Percentiles rank a stretch among this genome's conserved stretches.
phyloP scores from a whole-genome alignment of 2,888 invertebrate genomes.

The Oxystoma pomonae region DNA sequence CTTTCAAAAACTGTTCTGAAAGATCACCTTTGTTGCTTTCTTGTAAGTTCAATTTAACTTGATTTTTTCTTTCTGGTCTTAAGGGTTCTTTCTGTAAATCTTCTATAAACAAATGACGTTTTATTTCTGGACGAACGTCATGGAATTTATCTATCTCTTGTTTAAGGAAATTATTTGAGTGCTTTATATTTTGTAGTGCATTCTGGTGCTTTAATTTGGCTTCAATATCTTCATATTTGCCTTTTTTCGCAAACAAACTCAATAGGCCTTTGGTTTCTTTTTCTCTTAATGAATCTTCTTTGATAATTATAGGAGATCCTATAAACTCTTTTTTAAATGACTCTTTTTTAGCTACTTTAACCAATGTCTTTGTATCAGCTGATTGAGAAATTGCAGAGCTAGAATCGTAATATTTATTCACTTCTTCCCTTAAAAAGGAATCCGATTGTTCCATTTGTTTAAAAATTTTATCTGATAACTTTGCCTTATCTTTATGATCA shows the following conservation, averaged over 20 bases:
- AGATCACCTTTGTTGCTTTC: background rate
- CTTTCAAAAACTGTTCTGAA: background rate
- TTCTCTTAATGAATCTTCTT: slow-evolving; percentile 11
- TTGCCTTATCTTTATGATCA: slow-evolving; percentile 5
- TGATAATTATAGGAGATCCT: background rate
- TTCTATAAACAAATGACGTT: background rate
- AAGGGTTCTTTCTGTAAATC: background rate
- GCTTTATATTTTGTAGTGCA: slow-evolving; percentile 33
- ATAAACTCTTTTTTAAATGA: background rate
- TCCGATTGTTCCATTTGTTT: slow-evolving; percentile 19
- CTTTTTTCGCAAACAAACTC: slow-evolving; percentile 25
- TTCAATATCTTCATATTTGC: slow-evolving; percentile 19
- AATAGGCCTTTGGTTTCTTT: slow-evolving; percentile 24
- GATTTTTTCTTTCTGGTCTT: background rate
- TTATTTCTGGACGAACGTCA: slow-evolving; percentile 21
- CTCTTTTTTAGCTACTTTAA: background rate
- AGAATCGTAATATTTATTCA: slow-evolving; percentile 16
- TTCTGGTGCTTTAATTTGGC: slow-evolving; percentile 23
- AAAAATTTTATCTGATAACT: slow-evolving; percentile 8
- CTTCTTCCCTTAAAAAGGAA: slow-evolving; percentile 14
- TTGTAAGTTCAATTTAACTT: background rate
- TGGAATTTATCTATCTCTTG: slow-evolving; percentile 30
- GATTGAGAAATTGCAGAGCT: slow-evolving; percentile 2
- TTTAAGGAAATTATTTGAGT: slow-evolving; percentile 31
- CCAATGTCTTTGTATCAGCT: background rate